Percentiles rank a stretch among this genome's conserved stretches.
These are phyloP conservation scores for Petrolisthes manimaculis DNA, from an alignment of 2,888 invertebrate species.

Conservation along the genomic window DNA sequence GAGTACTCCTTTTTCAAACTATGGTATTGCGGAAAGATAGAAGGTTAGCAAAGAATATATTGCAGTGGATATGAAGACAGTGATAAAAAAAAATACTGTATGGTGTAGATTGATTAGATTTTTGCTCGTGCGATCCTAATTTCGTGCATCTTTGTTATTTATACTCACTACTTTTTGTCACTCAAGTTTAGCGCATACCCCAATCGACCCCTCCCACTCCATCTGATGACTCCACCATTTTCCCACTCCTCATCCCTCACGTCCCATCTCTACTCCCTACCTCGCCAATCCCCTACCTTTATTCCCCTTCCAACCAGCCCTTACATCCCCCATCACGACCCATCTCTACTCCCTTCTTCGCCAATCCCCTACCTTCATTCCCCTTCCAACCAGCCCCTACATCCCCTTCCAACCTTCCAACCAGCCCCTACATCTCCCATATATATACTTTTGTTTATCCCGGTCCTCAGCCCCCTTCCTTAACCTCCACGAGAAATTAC, in stretches of 20 bases:
- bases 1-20: too few species aligned
- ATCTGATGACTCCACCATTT: neutral
- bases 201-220: neutral
- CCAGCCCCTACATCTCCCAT: neutral
- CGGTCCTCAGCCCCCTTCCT: constrained; percentile 22
- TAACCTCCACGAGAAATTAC: neutral
- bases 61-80: neutral
- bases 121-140: too few species aligned
- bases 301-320: neutral
- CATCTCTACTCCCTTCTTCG: neutral
- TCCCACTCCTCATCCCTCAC: neutral
- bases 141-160: neutral
- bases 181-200: neutral
- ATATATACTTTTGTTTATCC: constrained; percentile 3
- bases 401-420: neutral
- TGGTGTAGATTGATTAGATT: too few species aligned
- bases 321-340: neutral
- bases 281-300: neutral
- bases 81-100: neutral
- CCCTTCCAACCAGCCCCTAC: neutral
- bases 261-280: neutral
- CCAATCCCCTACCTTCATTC: too few species aligned
- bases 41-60: neutral
- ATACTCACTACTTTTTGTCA: neutral
- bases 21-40: neutral